Base-by-base conservation (phyloP, 1,140 invertebrate species). In the Zelostemma sp. region DNA sequence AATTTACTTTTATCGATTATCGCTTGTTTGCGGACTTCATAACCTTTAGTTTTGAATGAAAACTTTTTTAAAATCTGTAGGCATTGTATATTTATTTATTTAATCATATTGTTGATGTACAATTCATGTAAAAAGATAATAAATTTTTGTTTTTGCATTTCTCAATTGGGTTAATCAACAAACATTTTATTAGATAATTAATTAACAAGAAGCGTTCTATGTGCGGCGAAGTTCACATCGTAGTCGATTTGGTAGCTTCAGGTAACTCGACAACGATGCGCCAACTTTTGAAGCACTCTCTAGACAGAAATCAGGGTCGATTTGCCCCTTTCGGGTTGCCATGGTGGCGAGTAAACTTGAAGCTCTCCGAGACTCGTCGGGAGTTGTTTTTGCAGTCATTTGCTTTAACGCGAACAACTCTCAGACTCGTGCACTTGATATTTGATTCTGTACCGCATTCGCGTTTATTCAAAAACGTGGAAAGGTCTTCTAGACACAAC, bases 341-440 rank as follows among this genome's bases (percentile, higher is more conserved):
- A 81, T 83, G 78, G 69, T 67, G 25, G 75, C 76, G 63, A 81
- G 75, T 71, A 78, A 78, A 73, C 60, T 68, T 53, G 33, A 11
- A n/a, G 16, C 43, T 46, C 40, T 41, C 17, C 43, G 17, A 6
- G 3, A 15, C 40, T 17, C 40, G 2, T 15, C 40, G 35, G 14
- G 16, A 62, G 15, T 57, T 43, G 55, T 58, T 60, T 67, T 46
- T 41, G 9, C 33, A 35, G 35, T 41, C 17, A 19, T 19, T 46
- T 8, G 18, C 18, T 19, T 46, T 17, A 9, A 18, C 1, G 17
- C 47, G n/a, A 31, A 56, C n/a, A 19, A 4, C 45, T 19, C n/a
- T 21, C 16, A 17, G 11, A 58, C 15, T 8, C 48, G 35, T 14
- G 18, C 49, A 6, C 18, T 19, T 12, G 16, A 41, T 53, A 17